Base-by-base conservation (phyloP, 2,797 vertebrate species). In the Pipistrellus pygmaeus region DNA sequence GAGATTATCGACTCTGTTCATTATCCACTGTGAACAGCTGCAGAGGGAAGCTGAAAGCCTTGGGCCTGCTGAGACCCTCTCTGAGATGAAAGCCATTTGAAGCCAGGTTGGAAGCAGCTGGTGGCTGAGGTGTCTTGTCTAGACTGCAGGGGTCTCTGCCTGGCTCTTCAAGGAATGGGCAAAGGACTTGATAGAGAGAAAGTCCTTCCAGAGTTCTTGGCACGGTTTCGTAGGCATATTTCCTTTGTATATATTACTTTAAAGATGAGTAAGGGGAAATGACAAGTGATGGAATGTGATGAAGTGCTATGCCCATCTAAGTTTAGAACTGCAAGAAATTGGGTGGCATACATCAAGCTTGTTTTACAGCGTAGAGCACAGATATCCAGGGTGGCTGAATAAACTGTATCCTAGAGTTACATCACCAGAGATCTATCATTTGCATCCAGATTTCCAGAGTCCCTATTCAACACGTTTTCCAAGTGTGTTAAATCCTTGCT, bases 1-100 rank as follows among this genome's bases (percentile, higher is more conserved):
- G 48, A 1, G 20, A 20, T 44, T 55, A 57, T 93, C 90, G 89
- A 71, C 51, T 95, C 64, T 95, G 80, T 92, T 97, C 64, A 32
- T 97, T 94, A 92, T 97, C 91, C 95, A 69, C 78, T 69, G 64
- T 68, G 90, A 97, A 73, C 91, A 96, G 92, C 89, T 97, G 97
- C 95, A 62, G 17, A 72, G 86, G 92, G 88, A 94, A 93, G 75
- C 72, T 80, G 57, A 84, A 95, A 97, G 78, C 69, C 95, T 76
- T 4, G 1, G 72, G 48, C 93, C 90, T 80, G 72, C 93, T 71
- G 76, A n/a, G 86, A 75, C 46, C 23, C 48, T 96, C 92, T 95
- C 48, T 55, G 48, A 80, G 86, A 88, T 35, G 44, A 60, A 97
- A 93, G 87, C 51, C 93, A 85, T 95, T 82, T 95, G 86, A 87